phyloP scores from a whole-genome alignment of 1,140 invertebrate species.

The Drosophila mayri region DNA sequence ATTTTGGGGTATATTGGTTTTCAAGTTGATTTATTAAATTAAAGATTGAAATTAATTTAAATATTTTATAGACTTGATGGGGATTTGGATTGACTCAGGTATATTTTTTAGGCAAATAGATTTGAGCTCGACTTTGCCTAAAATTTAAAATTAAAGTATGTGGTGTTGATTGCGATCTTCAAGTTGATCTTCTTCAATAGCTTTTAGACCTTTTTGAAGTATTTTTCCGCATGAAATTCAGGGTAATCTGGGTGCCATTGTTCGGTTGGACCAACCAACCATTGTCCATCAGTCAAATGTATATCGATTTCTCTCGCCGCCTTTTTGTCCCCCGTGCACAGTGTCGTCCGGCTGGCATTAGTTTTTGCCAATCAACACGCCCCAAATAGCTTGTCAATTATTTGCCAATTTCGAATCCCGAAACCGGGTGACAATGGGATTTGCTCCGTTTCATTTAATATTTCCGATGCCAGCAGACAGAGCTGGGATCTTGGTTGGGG shows the following conservation, averaged over 20 bases:
- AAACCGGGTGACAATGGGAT: conserved; percentile 77
- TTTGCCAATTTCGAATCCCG: conserved; percentile 78
- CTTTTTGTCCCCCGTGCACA: conserved; percentile 8
- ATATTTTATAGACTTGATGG: rapidly evolving
- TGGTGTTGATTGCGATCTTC: background rate
- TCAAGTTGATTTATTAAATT: background rate
- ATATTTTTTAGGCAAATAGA: background rate
- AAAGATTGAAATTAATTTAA: background rate
- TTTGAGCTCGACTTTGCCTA: too few relatives aligned
- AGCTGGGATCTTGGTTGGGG: conserved; percentile 32
- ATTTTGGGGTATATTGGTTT: conserved; percentile 21
- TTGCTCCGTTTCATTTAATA: conserved; percentile 80
- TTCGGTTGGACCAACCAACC: conserved; percentile 15
- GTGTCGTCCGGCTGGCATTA: conserved; percentile 67
- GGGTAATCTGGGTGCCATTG: conserved; percentile 27
- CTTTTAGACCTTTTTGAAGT: too few relatives aligned
- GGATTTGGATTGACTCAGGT: background rate
- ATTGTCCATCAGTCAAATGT: conserved; percentile 80
- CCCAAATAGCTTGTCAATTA: conserved; percentile 81
- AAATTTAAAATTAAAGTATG: rapidly evolving
- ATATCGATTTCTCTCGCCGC: conserved; percentile 67
- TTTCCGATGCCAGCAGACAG: conserved; percentile 45
- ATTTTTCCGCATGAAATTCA: background rate
- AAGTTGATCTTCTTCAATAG: background rate
- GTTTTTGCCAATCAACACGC: conserved; percentile 81